These are phyloP conservation scores for Pungitius pungitius DNA, from an alignment of 2,113 vertebrate genomes.

Conservation along the genomic window DNA sequence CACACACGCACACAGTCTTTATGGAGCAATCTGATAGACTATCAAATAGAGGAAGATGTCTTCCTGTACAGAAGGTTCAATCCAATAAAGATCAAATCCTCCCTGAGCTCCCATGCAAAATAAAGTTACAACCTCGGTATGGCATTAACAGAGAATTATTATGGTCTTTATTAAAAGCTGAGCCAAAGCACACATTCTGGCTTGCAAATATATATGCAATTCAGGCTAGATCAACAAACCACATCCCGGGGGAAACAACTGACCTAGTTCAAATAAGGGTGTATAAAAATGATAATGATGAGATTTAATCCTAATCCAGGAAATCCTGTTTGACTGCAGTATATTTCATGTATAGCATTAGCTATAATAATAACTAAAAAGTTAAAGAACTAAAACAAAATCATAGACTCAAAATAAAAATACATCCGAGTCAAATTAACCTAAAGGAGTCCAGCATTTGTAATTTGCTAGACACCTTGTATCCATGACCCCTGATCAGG, in stretches of 20 bases:
- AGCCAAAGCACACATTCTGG: constrained; percentile 32
- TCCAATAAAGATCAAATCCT: constrained; percentile 41
- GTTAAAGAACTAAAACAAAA: neutral
- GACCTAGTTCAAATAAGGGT: constrained; percentile 1
- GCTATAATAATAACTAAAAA: neutral
- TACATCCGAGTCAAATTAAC: neutral
- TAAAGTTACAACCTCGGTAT: constrained; percentile 31
- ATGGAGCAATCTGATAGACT: constrained; percentile 12
- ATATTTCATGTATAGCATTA: neutral
- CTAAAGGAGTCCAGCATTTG: neutral
- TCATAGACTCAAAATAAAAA: neutral
- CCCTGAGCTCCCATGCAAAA: constrained; percentile 31
- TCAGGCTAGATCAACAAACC: constrained; percentile 8
- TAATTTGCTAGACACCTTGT: neutral
- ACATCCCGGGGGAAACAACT: constrained; percentile 1
- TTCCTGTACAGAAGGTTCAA: constrained; percentile 28
- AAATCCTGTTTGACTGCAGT: neutral
- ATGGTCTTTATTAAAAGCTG: neutral
- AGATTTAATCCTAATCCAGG: neutral
- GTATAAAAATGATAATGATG: neutral
- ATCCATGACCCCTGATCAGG: constrained; percentile 12
- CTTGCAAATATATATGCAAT: constrained; percentile 15
- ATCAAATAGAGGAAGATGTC: constrained; percentile 6
- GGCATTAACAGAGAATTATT: constrained; percentile 21
- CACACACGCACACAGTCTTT: neutral